Evolutionary conservation across 2,113 vertebrate genomes (phyloP), one percentile per base, ranked within the genome.

Genomic region (Sander lucioperca): DNA sequence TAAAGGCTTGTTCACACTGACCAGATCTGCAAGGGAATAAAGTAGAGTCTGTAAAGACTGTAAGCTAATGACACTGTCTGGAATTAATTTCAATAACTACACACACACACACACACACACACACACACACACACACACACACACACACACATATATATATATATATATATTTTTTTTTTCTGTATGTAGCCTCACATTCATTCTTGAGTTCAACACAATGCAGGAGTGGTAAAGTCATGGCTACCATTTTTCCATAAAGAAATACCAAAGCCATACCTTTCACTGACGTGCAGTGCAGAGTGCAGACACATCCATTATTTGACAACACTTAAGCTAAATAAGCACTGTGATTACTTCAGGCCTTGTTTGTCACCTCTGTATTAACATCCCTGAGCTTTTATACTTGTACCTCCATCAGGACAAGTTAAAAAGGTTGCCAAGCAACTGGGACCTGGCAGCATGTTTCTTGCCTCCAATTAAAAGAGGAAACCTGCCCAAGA

Each of bases 401-500:
- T 47, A 18, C 70, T 0, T 10, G 25, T 21, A 62, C 73, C 81
- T 85, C 85, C 83, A 48, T 72, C 77, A 65, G 74, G 80, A 87
- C 48, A 50, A 50, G 74, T 88, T 89, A 76, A 79, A 86, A 54
- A 74, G 59, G 94, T 96, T 95, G 92, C 94, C 91, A 88, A 86
- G 94, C 93, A 95, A 95, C 95, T 87, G 78, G 79, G 83, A 86
- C 86, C 80, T 74, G 71, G 87, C 88, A 80, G 79, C 88, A n/a
- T 67, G 73, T 69, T 73, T 70, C 79, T 90, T 82, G 68, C 61
- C 73, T 83, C 77, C 79, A 82, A 79, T 88, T 85, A 89, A 92
- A 82, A 75, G 65, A 75, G 50, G 53, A 83, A 87, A 87, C 63
- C 74, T 70, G 64, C 57, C 80, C 69, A 11, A 21, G 81, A 86